Conservation (phyloP, 2,888 invertebrate species). For the Lasioglossum marginatum region DNA sequence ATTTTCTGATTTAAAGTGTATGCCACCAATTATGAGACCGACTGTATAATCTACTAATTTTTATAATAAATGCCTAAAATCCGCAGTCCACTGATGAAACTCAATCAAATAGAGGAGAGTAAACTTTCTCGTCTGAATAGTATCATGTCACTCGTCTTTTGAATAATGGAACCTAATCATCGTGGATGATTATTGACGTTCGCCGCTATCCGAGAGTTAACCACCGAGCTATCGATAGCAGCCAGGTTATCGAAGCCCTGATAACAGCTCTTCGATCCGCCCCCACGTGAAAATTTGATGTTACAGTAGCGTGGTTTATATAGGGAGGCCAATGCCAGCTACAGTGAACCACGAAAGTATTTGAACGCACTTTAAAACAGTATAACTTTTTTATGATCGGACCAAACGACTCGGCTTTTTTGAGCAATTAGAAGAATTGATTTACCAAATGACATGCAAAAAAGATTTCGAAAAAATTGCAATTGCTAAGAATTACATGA, state of each 20-base stretch:
- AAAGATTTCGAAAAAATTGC: too few relatives aligned
- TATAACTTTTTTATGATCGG: too few relatives aligned
- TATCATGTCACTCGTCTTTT: background rate
- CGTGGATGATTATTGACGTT: background rate
- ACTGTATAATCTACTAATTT: background rate
- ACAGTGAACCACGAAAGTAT: too few relatives aligned
- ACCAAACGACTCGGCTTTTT: too few relatives aligned
- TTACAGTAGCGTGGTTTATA: slow-evolving; percentile 25
- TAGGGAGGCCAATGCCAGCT: slow-evolving; percentile 4
- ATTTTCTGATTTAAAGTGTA: background rate
- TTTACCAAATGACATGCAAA: too few relatives aligned
- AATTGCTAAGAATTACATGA: too few relatives aligned
- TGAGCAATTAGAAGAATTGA: too few relatives aligned
- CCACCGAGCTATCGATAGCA: slow-evolving; percentile 25
- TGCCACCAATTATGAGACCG: background rate
- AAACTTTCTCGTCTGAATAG: background rate
- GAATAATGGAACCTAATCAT: slow-evolving; percentile 10
- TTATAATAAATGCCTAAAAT: background rate
- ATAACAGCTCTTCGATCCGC: slow-evolving; percentile 46
- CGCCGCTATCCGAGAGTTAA: background rate
- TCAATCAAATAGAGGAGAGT: background rate
- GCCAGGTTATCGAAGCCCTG: slow-evolving; percentile 32
- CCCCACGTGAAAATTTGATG: slow-evolving; percentile 47
- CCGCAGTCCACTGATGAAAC: background rate
- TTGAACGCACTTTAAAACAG: too few relatives aligned